A percentile compares a stretch with the other conserved stretches of the same genome.
Evolutionary conservation across 2,888 invertebrate genomes (phyloP).

Genomic region (Dryococelus australis): DNA sequence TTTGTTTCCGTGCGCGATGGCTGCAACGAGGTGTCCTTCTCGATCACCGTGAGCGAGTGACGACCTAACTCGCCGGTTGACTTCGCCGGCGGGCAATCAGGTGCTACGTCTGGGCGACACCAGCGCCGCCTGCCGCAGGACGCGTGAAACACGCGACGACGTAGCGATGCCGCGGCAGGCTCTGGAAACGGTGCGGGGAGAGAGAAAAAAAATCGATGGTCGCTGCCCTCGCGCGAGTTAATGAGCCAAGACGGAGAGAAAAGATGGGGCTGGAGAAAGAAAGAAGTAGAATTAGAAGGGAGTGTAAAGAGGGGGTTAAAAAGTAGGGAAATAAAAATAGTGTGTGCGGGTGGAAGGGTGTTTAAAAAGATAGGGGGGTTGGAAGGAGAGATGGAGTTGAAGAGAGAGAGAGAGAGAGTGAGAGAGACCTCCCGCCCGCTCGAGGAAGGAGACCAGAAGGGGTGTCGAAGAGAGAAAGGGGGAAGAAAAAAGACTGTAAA

Average conservation of each 20-base stretch:
- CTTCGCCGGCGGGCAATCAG: too few relatives aligned
- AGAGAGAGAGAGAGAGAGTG: conserved; percentile 13
- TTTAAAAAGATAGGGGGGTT: not conserved
- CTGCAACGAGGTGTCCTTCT: too few relatives aligned
- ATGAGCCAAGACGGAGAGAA: conserved; percentile 40
- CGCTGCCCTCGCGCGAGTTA: conserved; percentile 37
- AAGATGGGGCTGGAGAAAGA: conserved; percentile 37
- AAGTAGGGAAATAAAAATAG: conserved; percentile 27
- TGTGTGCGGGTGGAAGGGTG: conserved; percentile 32
- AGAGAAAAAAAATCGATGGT: conserved; percentile 20
- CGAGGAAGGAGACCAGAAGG: not conserved
- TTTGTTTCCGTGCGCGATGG: too few relatives aligned
- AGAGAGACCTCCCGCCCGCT: not conserved
- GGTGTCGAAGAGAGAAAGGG: not conserved
- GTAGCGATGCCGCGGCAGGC: not conserved
- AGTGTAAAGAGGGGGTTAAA: conserved; percentile 36
- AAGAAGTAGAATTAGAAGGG: conserved; percentile 32
- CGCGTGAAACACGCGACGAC: not conserved
- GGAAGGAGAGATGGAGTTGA: not conserved
- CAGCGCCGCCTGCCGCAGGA: not conserved
- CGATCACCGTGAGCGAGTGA: too few relatives aligned
- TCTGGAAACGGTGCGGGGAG: not conserved
- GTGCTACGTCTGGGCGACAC: not conserved
- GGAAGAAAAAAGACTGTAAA: not conserved
- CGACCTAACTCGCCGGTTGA: too few relatives aligned